These are phyloP conservation scores for Orbicella faveolata DNA, from an alignment of 64 coral and sea anemone genomes.

Conservation along the genomic window DNA sequence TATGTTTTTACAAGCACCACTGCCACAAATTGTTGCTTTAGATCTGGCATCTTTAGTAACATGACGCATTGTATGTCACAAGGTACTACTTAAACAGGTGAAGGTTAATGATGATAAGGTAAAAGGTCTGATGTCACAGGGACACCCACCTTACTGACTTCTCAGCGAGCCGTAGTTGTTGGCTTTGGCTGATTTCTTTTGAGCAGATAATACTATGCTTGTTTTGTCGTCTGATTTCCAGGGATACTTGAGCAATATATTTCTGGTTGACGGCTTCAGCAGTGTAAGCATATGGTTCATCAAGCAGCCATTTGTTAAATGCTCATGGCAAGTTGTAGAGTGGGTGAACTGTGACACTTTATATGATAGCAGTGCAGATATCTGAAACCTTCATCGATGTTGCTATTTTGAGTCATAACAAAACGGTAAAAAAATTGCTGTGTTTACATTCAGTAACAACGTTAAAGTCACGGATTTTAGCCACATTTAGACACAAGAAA, in stretches of 20 bases:
- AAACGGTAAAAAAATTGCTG: too few species aligned
- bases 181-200: neutral
- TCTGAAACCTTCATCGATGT: slow-evolving; percentile 21
- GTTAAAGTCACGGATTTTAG: too few species aligned
- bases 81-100: neutral
- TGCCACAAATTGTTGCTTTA: too few species aligned
- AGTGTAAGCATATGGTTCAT: slow-evolving; percentile 22
- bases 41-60: too few species aligned
- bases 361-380: slow-evolving; percentile 43
- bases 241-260: neutral
- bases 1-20: neutral
- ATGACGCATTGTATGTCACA: too few species aligned
- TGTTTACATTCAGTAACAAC: too few species aligned
- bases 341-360: slow-evolving; percentile 6
- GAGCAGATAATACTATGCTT: slow-evolving; percentile 19
- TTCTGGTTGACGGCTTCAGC: neutral
- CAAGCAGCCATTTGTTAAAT: slow-evolving; percentile 34
- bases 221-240: neutral
- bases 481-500: too few species aligned
- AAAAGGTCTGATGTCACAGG: slow-evolving; percentile 51
- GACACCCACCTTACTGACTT: slow-evolving; percentile 6
- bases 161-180: neutral
- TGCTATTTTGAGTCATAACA: too few species aligned
- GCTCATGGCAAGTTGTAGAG: slow-evolving; percentile 6
- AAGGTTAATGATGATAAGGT: slow-evolving; percentile 45